These are phyloP conservation scores for Pristionchus pacificus DNA, from an alignment of 1,140 invertebrate genomes.

Conservation along the genomic window DNA sequence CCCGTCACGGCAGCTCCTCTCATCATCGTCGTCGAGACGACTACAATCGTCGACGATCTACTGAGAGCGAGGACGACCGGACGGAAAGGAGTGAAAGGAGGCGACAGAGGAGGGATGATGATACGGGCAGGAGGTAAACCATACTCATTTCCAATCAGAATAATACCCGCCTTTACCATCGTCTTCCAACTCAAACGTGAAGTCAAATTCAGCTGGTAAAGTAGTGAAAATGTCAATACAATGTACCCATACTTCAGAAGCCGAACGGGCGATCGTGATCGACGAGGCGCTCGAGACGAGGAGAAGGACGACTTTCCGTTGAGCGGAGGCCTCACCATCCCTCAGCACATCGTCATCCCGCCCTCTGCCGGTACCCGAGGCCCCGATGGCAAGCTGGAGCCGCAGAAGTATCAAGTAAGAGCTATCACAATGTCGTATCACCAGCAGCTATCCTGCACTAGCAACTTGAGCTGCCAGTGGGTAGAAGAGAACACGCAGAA, in stretches of 20 bases:
- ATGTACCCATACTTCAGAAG: too few species aligned
- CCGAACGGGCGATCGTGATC: neutral
- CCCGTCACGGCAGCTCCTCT: too few species aligned
- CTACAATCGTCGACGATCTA: constrained; percentile 11
- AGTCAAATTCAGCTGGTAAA: too few species aligned
- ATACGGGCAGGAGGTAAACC: neutral
- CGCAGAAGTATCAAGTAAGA: constrained; percentile 27
- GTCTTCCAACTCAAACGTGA: too few species aligned
- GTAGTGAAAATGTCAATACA: too few species aligned
- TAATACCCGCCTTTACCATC: too few species aligned
- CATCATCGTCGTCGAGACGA: constrained; percentile 18
- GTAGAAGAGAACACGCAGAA: too few species aligned
- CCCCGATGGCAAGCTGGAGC: constrained; percentile 34
- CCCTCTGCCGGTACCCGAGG: constrained; percentile 34
- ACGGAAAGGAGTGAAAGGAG: constrained; percentile 25
- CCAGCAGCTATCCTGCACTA: too few species aligned
- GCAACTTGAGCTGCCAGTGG: too few species aligned
- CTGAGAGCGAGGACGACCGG: constrained; percentile 10
- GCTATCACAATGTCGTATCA: too few species aligned
- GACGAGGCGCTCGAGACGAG: constrained; percentile 5
- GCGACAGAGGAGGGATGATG: constrained; percentile 2
- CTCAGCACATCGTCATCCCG: constrained; percentile 41
- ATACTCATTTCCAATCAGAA: too few species aligned
- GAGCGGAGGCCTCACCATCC: constrained; percentile 30
- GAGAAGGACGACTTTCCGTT: constrained; percentile 20